Evolutionary conservation across 2,113 vertebrate genomes (phyloP), one percentile per base, ranked within the genome.

Genomic region (Lophotis ruficrista): DNA sequence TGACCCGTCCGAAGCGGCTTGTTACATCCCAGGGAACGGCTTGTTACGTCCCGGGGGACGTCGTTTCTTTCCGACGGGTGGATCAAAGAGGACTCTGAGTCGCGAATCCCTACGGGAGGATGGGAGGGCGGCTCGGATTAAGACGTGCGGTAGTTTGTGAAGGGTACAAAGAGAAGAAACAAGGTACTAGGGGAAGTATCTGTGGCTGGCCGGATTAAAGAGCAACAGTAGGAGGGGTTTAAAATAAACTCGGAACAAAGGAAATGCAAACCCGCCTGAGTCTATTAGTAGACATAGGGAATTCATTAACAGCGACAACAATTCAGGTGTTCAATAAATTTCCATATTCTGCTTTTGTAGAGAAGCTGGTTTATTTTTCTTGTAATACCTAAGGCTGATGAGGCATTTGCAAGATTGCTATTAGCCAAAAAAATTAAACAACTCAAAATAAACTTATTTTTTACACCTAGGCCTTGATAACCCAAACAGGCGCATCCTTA

Each of bases 21-120:
- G 12, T 15, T 3, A 0, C 9, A 47, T 4, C 56, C 75, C 1
- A 4, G 38, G 60, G 37, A 77, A 12, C 0, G 1, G n/a, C n/a
- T n/a, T n/a, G n/a, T n/a, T n/a, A n/a, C n/a, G n/a, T n/a, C n/a
- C n/a, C n/a, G n/a, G n/a, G n/a, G n/a, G n/a, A n/a, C n/a, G n/a
- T n/a, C n/a, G n/a, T 18, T 33, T n/a, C 62, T 13, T 4, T 2
- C 73, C 11, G n/a, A 14, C 0, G 0, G 3, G 31, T 1, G 72
- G 68, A 92, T 76, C 91, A 94, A 86, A 94, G 95, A 27, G 58
- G 35, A 0, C 76, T 48, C 87, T 2, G 71, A 89, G 70, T 51
- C 8, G 1, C 0, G n/a, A 93, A 86, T 95, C 89, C 91, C 85
- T 10, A 1, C 0, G 48, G 89, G 96, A 80, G 62, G 71, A 47